Evolutionary conservation across 2,797 vertebrate species (phyloP).

Genomic region (Phaenicophaeus curvirostris): DNA sequence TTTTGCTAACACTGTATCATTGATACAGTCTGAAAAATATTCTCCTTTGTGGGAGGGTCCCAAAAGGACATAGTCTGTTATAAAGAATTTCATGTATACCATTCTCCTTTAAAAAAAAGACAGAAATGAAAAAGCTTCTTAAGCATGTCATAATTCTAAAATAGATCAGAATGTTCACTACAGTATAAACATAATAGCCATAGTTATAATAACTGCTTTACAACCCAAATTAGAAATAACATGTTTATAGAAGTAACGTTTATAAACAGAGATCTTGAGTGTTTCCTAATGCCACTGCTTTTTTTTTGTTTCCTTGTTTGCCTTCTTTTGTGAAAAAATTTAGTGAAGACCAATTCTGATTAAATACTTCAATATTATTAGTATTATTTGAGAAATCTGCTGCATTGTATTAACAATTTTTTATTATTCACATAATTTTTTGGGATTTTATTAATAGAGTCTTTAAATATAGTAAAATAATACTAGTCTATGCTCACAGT

Average conservation of each 20-base stretch:
- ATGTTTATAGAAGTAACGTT: not conserved
- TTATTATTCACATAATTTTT: not conserved
- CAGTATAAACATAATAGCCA: not conserved
- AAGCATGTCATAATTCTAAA: not conserved
- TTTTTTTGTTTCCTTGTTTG: not conserved
- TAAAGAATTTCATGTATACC: not conserved
- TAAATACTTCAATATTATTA: not conserved
- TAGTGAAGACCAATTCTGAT: not conserved
- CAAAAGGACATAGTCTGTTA: not conserved
- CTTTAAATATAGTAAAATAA: not conserved
- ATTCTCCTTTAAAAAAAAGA: too few species aligned
- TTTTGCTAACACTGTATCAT: not conserved
- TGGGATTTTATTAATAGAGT: not conserved
- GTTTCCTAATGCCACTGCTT: not conserved
- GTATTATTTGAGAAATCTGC: not conserved
- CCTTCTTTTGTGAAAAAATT: not conserved
- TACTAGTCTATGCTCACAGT: not conserved
- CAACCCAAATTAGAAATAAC: not conserved
- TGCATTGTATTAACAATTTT: not conserved
- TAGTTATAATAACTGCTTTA: not conserved
- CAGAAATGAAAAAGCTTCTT: not conserved
- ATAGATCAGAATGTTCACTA: not conserved
- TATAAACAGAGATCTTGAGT: too few species aligned
- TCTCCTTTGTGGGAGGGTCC: not conserved
- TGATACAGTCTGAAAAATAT: not conserved